Evolutionary conservation across 37 sponge, comb jelly and placozoan genomes (phyloP), one percentile per base, ranked within the genome.

Genomic region (Axinella damicornis): DNA sequence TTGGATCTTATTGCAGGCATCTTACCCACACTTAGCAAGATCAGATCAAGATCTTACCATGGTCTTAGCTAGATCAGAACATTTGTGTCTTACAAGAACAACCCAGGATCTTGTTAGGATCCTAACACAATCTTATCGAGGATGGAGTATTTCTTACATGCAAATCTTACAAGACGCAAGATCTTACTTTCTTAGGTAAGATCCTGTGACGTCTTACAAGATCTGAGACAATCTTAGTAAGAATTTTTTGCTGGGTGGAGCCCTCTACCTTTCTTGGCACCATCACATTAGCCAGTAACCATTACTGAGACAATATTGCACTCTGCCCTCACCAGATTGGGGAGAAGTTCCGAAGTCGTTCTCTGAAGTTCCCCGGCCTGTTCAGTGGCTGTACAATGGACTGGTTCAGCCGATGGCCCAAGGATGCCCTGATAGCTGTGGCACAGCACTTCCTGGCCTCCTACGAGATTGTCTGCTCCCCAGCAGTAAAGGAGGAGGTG

Each of bases 331-430:
- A 46, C 6, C 95, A 94, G 75, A 95, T 96, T 58, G 99, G 99
- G 16, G 99, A 99, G 81, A 99, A 99, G 87, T 99, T 99, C 83
- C 87, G 99, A 31, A 97, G 93, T 28, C 83, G 97, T 16, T 79
- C 96, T 32, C 89, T 99, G 54, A 99, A 99, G 86, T 99, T 99
- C 85, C 99, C 99, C 17, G 99, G 98, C 20, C 87, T 99, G 33
- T 95, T 99, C 85, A 95, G 96, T 77, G 99, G 99, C 22, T 97
- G 99, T 74, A 99, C 99, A 21, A 99, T 99, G 99, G 99, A 99
- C 84, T 99, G 99, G 99, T 99, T 99, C 87, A 97, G 92, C 84
- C 98, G 99, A 58, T 99, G 99, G 99, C 99, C 99, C 67, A 99
- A 99, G 70, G 99, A 99, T 71, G 99, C 99, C 30, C 87, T 99